Percentiles rank a stretch among this genome's conserved stretches.
Evolutionary conservation across 2,797 vertebrate genomes (phyloP).

Genomic region (Lutjanus argentimaculatus): DNA sequence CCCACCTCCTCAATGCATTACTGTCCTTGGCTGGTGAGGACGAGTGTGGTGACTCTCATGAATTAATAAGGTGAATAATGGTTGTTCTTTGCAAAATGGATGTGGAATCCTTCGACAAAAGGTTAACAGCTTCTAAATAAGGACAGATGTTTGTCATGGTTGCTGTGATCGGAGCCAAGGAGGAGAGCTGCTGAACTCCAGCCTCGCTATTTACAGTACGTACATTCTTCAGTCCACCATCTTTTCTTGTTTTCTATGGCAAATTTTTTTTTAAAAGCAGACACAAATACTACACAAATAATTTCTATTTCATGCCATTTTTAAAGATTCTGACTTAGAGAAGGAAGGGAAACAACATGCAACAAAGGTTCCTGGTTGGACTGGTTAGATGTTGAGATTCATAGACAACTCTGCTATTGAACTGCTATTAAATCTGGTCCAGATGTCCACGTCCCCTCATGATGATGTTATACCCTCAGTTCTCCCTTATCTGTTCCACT

Average conservation of each 20-base stretch:
- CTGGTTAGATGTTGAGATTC: too few relatives aligned
- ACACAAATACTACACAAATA: not conserved
- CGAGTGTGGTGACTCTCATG: conserved; percentile 45
- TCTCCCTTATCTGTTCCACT: too few relatives aligned
- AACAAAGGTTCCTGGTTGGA: not conserved
- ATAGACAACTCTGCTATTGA: not conserved
- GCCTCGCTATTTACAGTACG: not conserved
- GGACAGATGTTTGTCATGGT: conserved; percentile 53
- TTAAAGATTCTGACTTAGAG: too few relatives aligned
- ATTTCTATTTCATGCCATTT: not conserved
- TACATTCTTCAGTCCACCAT: not conserved
- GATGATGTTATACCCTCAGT: too few relatives aligned
- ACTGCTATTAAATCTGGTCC: not conserved
- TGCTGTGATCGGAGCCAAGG: not conserved
- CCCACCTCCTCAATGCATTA: conserved; percentile 20
- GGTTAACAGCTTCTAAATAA: conserved; percentile 74
- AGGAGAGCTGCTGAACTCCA: not conserved
- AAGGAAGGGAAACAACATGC: not conserved
- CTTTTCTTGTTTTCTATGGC: not conserved
- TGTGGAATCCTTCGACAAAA: conserved; percentile 54
- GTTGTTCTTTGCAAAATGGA: conserved; percentile 45
- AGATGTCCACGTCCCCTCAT: too few relatives aligned
- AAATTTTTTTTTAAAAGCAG: too few relatives aligned
- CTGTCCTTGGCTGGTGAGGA: conserved; percentile 41
- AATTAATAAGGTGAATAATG: conserved; percentile 70